Percentiles rank a stretch among this genome's conserved stretches.
Conservation (phyloP, 2,888 invertebrate genomes). For the Xestia xanthographa region DNA sequence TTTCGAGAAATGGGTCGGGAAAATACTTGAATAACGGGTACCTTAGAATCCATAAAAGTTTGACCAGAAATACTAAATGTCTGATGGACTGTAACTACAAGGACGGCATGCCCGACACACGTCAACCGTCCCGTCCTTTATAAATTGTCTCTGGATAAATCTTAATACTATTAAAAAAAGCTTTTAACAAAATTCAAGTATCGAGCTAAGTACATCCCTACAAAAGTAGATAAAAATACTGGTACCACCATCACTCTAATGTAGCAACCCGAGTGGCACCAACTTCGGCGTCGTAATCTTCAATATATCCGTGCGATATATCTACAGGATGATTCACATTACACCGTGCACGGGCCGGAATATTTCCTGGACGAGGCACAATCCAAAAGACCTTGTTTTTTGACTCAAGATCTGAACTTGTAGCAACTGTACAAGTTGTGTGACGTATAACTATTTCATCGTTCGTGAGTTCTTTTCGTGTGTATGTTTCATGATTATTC, state of each 20-base stretch:
- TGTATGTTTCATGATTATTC: background rate
- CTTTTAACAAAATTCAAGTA: background rate
- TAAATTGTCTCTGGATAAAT: background rate
- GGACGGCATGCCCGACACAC: background rate
- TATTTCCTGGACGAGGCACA: constrained; percentile 8
- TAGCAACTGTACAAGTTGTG: constrained; percentile 7
- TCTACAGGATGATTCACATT: constrained; percentile 36
- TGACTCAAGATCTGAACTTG: constrained; percentile 6
- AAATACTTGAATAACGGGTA: background rate
- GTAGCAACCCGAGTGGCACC: background rate
- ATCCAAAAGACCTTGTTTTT: constrained; percentile 18
- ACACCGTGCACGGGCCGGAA: background rate
- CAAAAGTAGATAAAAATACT: background rate
- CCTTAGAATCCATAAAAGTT: background rate
- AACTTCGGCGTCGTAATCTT: constrained; percentile 27
- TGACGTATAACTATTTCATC: background rate
- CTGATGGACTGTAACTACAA: background rate
- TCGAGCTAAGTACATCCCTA: constrained; percentile 4
- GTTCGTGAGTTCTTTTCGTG: background rate
- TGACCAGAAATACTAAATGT: background rate
- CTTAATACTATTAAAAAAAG: background rate
- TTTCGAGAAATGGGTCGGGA: background rate
- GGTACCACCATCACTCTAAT: background rate
- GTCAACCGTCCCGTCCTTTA: background rate
- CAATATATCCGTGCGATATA: constrained; percentile 40